phyloP scores from a whole-genome alignment of 1,140 invertebrate genomes.

The Aphis gossypii region DNA sequence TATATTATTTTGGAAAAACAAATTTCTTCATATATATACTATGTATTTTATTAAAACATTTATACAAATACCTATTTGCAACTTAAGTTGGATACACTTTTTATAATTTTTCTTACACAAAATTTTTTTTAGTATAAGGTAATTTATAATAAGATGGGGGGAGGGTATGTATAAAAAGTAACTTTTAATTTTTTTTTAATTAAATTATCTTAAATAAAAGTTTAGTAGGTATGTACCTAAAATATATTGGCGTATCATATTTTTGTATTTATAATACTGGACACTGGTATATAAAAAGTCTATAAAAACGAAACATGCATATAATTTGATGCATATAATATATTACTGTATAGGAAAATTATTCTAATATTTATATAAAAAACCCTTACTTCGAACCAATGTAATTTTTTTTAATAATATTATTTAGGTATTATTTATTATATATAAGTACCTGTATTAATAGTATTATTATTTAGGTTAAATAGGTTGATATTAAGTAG shows the following conservation, averaged over 20 bases:
- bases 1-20: not conserved
- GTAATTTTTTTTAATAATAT: not conserved
- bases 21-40: not conserved
- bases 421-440: too few species aligned
- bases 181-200: not conserved
- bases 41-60: not conserved
- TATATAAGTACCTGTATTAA: too few species aligned
- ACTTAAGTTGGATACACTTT: too few species aligned
- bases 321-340: not conserved
- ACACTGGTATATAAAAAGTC: not conserved
- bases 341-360: not conserved
- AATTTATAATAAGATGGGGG: not conserved
- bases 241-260: not conserved
- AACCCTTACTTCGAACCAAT: not conserved
- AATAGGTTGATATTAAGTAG: not conserved
- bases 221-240: not conserved
- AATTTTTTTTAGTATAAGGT: not conserved
- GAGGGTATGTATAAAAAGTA: too few species aligned
- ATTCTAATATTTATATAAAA: not conserved
- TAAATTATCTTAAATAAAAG: not conserved
- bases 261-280: not conserved
- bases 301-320: not conserved
- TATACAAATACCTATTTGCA: not conserved
- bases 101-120: not conserved
- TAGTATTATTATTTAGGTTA: not conserved